Base-by-base conservation (phyloP, 2,888 invertebrate species). In the Drosophila macrospina region DNA sequence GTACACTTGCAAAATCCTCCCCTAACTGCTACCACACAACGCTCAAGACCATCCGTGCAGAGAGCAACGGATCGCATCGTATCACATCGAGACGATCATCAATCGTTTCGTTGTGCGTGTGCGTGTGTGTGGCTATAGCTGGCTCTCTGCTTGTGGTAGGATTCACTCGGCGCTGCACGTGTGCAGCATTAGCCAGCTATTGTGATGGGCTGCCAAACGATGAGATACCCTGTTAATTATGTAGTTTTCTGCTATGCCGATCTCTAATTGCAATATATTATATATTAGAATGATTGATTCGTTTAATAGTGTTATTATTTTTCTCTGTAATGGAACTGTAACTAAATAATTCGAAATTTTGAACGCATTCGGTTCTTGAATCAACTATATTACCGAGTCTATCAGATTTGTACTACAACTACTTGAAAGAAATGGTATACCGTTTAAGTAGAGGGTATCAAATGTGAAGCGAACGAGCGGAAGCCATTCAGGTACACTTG, bases 1-100 rank as follows among this genome's bases (percentile, higher is more conserved):
- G 65, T 76, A 74, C 86, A 88, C 85, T 85, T 85, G 85, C 85
- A 74, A 85, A 85, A 85, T 86, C 85, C 85, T 88, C 85, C 85
- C 84, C 88, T 85, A 85, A 88, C 84, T 82, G 86, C 79, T 71
- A 86, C 80, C 88, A 85, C 82, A 62, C 86, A 78, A 79, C 80
- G 79, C 80, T 67, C 63, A 45, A 63, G 47, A 63, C 61, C 68
- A 69, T 47, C 72, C 28, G 16, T 42, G 59, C 63, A 50, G 63
- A 51, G 62, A 55, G 62, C 5, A 69, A 28, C 39, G 41, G 39
- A 56, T 36, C 63, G 47, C 20, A 67, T 56, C 56, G 67, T 47
- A 59, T 72, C 65, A 69, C 32, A 62, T 69, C 75, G 76, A 69
- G 69, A 74, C 67, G 80, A 87, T 77, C 88, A 74, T 77, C 80